Base-by-base conservation (phyloP, 2,888 invertebrate species). In the Drosophila subquinaria region DNA sequence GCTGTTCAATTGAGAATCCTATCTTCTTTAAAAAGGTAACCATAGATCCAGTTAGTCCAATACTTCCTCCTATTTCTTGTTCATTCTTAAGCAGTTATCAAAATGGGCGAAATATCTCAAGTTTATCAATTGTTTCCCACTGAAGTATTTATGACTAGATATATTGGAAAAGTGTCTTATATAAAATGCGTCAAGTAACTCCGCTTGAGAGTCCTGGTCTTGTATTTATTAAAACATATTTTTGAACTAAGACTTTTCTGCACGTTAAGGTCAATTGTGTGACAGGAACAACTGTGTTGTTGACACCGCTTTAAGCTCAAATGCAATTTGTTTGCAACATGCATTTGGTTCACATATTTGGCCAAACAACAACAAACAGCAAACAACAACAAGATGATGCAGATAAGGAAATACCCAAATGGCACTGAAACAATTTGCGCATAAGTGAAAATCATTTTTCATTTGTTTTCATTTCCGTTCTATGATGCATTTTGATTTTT, bases 381-480 rank as follows among this genome's bases (percentile, higher is more conserved):
- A 45, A 55, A 40, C 51, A 55, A 47, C 15, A 45, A 55, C 47
- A 56, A 60, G 17, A 47, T 40, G 45, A 27, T 36, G 45, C 10
- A 27, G n/a, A 70, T 38, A 47, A 48, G 50, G 33, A 38, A 59
- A 53, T 48, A 51, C 35, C 27, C 35, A 40, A 61, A 30, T 50
- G 57, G 9, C 60, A 50, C 52, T 64, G 65, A 43, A 74, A 72
- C 74, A 86, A 79, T 86, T 83, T 86, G 71, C 69, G 74, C 73
- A 85, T 82, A 89, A 83, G 76, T 81, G 77, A 83, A 85, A 86
- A 83, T 86, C 75, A 86, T 87, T 86, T 86, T 83, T 87, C 89
- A 89, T 87, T 89, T 85, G 87, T 89, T 89, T 85, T 89, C 84
- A 89, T 86, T 87, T 86, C 84, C 84, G 81, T 81, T 87, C 66